Evolutionary conservation across 2,888 invertebrate species (phyloP), one percentile per base, ranked within the genome.

Genomic region (Archips xylosteana): DNA sequence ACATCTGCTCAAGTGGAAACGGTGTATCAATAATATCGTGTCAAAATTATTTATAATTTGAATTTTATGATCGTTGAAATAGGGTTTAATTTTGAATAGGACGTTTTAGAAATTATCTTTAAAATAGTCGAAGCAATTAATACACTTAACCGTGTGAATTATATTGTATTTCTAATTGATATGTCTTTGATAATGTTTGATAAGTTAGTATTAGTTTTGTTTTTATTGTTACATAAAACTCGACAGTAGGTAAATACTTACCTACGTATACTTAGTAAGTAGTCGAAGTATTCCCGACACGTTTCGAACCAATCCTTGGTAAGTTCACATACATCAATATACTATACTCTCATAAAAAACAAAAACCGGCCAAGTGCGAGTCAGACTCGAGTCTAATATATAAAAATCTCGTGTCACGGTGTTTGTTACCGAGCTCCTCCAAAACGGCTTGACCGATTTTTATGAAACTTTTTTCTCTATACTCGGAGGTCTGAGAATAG

Each of bases 1-100:
- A 78, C 83, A 83, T 81, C 81, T 82, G 83, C 74, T 81, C 75
- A 79, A 80, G 77, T 79, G 79, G 79, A 80, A 81, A 82, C 79
- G 75, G 76, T 66, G 76, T 70, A 75, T 77, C 74, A 72, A 77
- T 70, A 75, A 72, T 68, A 13, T 12, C 15, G 5, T 36, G 15
- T 12, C 15, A 47, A 1, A 9, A n/a, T 36, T 2, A 9, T 42
- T n/a, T 34, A 13, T 10, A 68, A 36, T 61, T 63, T 42, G 12
- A 51, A 59, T 63, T 42, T 67, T 59, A 71, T 34, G 0, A 0
- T 0, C 1, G 42, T 6, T 34, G 2, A 5, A 1, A 34, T 60
- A 51, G 3, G 15, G 39, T 59, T 9, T 42, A 34, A 13, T 32
- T 60, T 69, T 6, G 3, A 49, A 32, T 57, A 15, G 9, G 2